A percentile compares a stretch with the other conserved stretches of the same genome.
Evolutionary conservation across 1,140 invertebrate genomes (phyloP).

Genomic region (Calliopsis andreniformis): DNA sequence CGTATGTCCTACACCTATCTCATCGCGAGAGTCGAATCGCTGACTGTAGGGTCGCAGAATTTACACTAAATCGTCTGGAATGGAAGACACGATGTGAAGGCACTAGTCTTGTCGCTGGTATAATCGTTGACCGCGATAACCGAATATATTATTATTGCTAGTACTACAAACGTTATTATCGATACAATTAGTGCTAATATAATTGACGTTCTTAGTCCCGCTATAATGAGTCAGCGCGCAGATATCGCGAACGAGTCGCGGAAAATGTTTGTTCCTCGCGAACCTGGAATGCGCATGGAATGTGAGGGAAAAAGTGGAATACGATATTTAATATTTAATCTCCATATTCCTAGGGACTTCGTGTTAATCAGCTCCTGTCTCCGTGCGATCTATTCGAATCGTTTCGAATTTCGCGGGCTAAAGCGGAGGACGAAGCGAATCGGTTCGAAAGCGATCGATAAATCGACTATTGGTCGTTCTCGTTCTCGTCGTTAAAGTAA

Average conservation of each 20-base stretch:
- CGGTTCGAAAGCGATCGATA: background rate
- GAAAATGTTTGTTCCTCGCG: background rate
- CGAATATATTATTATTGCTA: constrained; percentile 31
- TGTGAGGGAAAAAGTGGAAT: constrained; percentile 13
- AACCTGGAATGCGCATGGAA: constrained; percentile 26
- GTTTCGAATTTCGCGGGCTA: too few species aligned
- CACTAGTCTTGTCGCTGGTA: constrained; percentile 27
- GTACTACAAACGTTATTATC: background rate
- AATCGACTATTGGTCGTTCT: constrained; percentile 68
- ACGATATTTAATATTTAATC: background rate
- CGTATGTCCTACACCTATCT: too few species aligned
- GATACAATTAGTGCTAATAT: constrained; percentile 21
- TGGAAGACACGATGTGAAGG: constrained; percentile 41
- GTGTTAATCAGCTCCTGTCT: too few species aligned
- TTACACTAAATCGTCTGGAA: constrained; percentile 18
- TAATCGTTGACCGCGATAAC: constrained; percentile 29
- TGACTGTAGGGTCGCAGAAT: background rate
- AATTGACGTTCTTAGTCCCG: constrained; percentile 9
- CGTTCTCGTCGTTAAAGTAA: constrained; percentile 83
- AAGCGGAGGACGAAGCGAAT: background rate
- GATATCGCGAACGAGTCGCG: background rate
- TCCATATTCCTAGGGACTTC: background rate
- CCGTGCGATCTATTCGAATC: too few species aligned
- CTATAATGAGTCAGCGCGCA: background rate
- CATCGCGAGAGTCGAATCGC: background rate